Conservation (phyloP, 2,797 vertebrate species). For the Pygocentrus nattereri region DNA sequence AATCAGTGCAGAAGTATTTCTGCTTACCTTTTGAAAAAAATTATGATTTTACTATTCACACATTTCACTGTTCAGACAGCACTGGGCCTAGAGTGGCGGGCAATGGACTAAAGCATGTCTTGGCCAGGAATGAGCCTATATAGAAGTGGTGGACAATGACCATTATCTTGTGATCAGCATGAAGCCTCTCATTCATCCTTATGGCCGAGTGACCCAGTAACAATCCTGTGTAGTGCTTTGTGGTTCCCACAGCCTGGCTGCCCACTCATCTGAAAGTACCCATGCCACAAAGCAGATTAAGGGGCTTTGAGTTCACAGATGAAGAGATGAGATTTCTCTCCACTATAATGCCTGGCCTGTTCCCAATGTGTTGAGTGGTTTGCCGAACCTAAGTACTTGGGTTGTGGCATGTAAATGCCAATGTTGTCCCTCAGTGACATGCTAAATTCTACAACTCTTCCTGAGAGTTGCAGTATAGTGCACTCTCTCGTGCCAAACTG, state of each 20-base stretch:
- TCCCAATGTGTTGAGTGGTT: slow-evolving; percentile 43
- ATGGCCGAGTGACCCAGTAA: slow-evolving; percentile 44
- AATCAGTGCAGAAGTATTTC: background rate
- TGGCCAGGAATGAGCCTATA: slow-evolving; percentile 5
- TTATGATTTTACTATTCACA: slow-evolving; percentile 12
- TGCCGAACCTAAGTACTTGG: slow-evolving; percentile 35
- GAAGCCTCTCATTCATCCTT: slow-evolving; percentile 47
- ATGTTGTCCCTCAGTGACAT: slow-evolving; percentile 69
- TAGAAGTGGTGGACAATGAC: slow-evolving; percentile 37
- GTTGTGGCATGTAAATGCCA: slow-evolving; percentile 64
- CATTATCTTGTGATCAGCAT: slow-evolving; percentile 52
- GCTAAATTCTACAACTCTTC: slow-evolving; percentile 71
- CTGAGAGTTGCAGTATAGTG: slow-evolving; percentile 33
- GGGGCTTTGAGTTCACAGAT: slow-evolving; percentile 50
- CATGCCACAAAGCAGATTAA: slow-evolving; percentile 49
- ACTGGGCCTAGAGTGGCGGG: background rate
- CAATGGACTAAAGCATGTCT: slow-evolving; percentile 1
- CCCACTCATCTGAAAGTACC: slow-evolving; percentile 43
- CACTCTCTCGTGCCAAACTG: slow-evolving; percentile 10
- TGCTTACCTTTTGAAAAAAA: background rate
- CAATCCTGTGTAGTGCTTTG: slow-evolving; percentile 25
- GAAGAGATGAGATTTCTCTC: slow-evolving; percentile 53
- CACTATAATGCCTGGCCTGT: slow-evolving; percentile 50
- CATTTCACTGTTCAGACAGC: background rate
- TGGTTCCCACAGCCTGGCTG: slow-evolving; percentile 44